Evolutionary conservation across 1,140 invertebrate genomes (phyloP), one percentile per base, ranked within the genome.

Genomic region (Diabrotica virgifera): DNA sequence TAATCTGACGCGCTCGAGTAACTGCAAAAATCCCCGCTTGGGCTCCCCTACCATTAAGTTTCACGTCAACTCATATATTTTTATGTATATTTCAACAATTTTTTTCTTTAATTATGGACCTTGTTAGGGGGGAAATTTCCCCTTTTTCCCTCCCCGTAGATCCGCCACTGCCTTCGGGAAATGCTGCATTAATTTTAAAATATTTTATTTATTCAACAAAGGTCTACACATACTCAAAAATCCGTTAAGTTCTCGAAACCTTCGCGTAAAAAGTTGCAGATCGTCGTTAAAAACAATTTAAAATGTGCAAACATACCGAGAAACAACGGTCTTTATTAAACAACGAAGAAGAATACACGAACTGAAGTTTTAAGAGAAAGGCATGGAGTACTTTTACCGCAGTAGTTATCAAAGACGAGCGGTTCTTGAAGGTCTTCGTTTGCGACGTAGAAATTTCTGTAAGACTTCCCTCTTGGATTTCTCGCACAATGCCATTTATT

Each of bases 251-350:
- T 46, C 40, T 46, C n/a, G 40, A 8, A 10, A 46, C n/a, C 8
- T 46, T 46, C 40, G 4, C n/a, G 40, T 24, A 46, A 46, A 46
- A 46, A 46, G 40, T 46, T 46, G 24, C 24, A 24, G 24, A 24
- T 24, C 24, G 24, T 24, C 24, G 24, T 24, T 24, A 24, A 24
- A 24, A 24, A 46, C 40, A n/a, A 46, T 46, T 46, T 46, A 46
- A 46, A 46, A 46, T 46, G 40, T 46, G 40, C 40, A 46, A 46
- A 46, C 40, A n/a, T 46, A 46, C 40, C 40, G 40, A 46, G 40
- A 46, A 46, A 46, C 40, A 46, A 46, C 40, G 40, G 40, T 46
- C 40, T 46, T n/a, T 46, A 10, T 46, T n/a, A 24, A 24, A 24
- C 24, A 24, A 4, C 24, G 24, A 24, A 24, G 24, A 24, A 24